Evolutionary conservation across 2,888 invertebrate genomes (phyloP).

Genomic region (Tholera decimalis): DNA sequence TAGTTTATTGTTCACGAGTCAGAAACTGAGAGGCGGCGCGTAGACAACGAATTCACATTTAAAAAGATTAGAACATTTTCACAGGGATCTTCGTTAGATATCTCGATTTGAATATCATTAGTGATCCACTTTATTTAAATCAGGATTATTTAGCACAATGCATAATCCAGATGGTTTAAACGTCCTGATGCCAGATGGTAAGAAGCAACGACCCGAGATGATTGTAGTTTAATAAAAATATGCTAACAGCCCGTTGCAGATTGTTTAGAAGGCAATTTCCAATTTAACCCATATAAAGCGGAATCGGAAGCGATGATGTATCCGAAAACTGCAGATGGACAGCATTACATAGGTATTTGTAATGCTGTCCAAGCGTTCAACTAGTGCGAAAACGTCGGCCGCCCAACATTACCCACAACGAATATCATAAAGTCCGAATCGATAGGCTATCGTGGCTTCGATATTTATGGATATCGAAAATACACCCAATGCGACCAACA

Average conservation of each 20-base stretch:
- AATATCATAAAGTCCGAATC: slow-evolving; percentile 69
- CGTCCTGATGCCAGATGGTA: neutral
- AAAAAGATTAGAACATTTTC: slow-evolving; percentile 74
- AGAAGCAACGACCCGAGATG: neutral
- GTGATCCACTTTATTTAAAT: slow-evolving; percentile 32
- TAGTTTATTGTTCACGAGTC: slow-evolving; percentile 85
- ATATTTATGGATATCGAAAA: slow-evolving; percentile 77
- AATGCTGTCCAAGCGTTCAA: slow-evolving; percentile 35
- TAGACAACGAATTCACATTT: slow-evolving; percentile 73
- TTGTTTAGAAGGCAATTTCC: slow-evolving; percentile 23
- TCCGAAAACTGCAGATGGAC: slow-evolving; percentile 33
- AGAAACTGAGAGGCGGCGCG: slow-evolving; percentile 75
- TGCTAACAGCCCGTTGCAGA: slow-evolving; percentile 5
- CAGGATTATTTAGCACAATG: slow-evolving; percentile 12
- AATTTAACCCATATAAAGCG: slow-evolving; percentile 14
- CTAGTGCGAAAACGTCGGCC: slow-evolving; percentile 38
- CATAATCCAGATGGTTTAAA: slow-evolving; percentile 16
- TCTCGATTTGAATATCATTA: slow-evolving; percentile 56
- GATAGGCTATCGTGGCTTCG: slow-evolving; percentile 71
- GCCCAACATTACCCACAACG: slow-evolving; percentile 54
- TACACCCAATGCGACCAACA: slow-evolving; percentile 68
- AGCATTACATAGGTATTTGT: slow-evolving; percentile 45
- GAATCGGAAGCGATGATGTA: slow-evolving; percentile 25
- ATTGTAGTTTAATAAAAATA: slow-evolving; percentile 10
- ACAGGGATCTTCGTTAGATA: slow-evolving; percentile 74